phyloP scores from a whole-genome alignment of 2,113 vertebrate species.

The Columbina picui region DNA sequence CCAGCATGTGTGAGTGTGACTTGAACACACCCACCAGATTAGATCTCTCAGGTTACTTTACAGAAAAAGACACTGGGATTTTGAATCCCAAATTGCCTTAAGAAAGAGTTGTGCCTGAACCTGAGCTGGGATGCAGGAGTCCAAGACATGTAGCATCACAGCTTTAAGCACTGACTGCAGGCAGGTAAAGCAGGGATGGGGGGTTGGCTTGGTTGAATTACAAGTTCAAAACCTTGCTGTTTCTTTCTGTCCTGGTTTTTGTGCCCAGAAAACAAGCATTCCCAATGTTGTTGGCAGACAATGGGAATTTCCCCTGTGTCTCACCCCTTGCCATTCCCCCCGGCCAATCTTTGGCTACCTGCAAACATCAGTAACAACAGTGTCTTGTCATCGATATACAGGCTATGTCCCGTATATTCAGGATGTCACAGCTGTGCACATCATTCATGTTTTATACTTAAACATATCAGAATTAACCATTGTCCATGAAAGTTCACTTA shows the following conservation, averaged over 20 bases:
- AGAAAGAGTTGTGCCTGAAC: not conserved
- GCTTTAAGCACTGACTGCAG: not conserved
- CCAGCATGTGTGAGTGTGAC: not conserved
- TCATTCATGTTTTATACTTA: not conserved
- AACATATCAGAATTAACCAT: not conserved
- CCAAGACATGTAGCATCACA: not conserved
- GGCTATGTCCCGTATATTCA: not conserved
- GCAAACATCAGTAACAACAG: not conserved
- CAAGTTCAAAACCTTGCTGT: not conserved
- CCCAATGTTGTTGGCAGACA: not conserved
- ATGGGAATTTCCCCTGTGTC: not conserved
- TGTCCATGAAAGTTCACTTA: not conserved
- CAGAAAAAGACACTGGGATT: not conserved
- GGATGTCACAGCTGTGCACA: not conserved
- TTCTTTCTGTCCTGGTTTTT: not conserved
- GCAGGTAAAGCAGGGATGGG: not conserved
- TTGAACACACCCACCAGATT: not conserved
- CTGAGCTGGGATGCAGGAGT: not conserved
- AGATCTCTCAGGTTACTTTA: not conserved
- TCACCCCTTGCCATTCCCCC: not conserved
- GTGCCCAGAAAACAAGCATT: not conserved
- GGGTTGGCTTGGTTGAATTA: not conserved
- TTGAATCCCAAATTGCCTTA: not conserved
- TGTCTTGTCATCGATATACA: not conserved
- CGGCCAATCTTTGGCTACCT: not conserved